phyloP scores from a whole-genome alignment of 2,113 vertebrate genomes.

The mouse (Mus musculus) region DNA sequence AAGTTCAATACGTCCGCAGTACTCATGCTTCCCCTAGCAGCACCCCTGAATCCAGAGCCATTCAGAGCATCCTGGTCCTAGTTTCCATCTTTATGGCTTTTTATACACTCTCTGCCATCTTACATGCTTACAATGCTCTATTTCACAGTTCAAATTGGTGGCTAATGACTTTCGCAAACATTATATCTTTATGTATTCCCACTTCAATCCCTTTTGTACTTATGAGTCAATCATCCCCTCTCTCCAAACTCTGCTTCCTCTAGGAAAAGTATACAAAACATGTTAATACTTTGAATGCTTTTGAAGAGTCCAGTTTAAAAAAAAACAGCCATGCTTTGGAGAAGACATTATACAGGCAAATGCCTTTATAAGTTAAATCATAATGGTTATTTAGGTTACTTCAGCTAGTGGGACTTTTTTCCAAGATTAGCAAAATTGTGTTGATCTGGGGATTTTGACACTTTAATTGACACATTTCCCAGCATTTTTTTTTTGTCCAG shows the following conservation, averaged over 20 bases:
- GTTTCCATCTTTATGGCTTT: not conserved
- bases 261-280: not conserved
- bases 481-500: not conserved
- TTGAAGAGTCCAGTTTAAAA: not conserved
- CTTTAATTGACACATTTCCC: not conserved
- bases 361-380: not conserved
- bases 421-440: not conserved
- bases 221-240: not conserved
- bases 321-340: too few species aligned
- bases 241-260: not conserved
- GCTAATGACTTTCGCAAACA: not conserved
- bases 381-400: not conserved
- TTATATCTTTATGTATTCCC: not conserved
- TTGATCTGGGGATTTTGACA: not conserved
- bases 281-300: not conserved
- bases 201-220: not conserved
- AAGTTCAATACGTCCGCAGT: not conserved
- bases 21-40: not conserved
- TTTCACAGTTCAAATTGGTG: rapidly evolving
- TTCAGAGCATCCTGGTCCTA: not conserved
- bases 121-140: rapidly evolving
- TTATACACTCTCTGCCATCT: not conserved
- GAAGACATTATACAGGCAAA: not conserved
- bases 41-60: not conserved
- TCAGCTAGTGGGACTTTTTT: not conserved